Conservation (phyloP, 2,888 invertebrate species). For the Tachystola acroxantha region DNA sequence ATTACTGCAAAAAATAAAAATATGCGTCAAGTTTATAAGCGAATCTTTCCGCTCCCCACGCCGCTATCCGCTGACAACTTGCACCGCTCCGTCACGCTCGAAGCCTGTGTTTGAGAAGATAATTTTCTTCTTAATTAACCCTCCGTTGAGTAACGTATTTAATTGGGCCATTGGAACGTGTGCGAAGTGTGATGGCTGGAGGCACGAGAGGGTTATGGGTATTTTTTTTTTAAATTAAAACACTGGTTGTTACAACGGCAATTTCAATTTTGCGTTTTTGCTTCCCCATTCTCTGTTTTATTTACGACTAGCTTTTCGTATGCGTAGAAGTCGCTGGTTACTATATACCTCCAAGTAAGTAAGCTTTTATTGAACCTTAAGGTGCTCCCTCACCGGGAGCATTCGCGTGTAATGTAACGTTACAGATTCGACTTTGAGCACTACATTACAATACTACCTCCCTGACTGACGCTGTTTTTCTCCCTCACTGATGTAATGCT, state of each 20-base stretch:
- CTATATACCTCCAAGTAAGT: too few relatives aligned
- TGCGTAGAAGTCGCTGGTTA: too few relatives aligned
- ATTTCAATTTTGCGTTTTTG: background rate
- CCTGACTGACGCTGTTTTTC: too few relatives aligned
- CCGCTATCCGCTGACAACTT: slow-evolving; percentile 17
- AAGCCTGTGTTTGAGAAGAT: slow-evolving; percentile 62
- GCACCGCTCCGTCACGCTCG: slow-evolving; percentile 26
- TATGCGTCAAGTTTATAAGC: too few relatives aligned
- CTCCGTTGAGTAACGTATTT: slow-evolving; percentile 57
- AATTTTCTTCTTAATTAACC: slow-evolving; percentile 75
- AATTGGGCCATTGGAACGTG: slow-evolving; percentile 64
- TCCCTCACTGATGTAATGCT: too few relatives aligned
- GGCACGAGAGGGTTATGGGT: slow-evolving; percentile 11
- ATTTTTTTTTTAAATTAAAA: background rate
- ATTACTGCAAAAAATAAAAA: too few relatives aligned
- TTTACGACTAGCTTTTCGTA: too few relatives aligned
- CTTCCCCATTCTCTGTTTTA: background rate
- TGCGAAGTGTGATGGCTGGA: slow-evolving; percentile 32
- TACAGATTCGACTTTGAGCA: too few relatives aligned
- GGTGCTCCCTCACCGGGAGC: too few relatives aligned
- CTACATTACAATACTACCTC: too few relatives aligned
- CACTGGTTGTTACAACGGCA: background rate
- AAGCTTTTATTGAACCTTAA: too few relatives aligned
- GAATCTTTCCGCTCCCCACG: background rate
- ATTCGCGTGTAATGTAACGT: too few relatives aligned